Base-by-base conservation (phyloP, 1,140 invertebrate genomes). In the Camponotus vicinus region DNA sequence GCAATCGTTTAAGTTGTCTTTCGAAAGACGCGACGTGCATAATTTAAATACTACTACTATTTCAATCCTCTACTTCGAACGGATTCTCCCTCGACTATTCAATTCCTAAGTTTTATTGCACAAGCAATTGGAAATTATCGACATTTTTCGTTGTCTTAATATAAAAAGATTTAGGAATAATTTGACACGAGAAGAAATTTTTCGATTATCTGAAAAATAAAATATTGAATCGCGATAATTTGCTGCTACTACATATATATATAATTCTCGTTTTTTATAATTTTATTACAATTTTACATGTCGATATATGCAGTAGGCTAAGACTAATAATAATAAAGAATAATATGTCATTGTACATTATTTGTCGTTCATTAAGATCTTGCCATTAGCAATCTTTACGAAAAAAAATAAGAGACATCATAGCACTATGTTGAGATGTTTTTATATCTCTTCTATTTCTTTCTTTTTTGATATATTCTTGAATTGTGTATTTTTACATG, bases 1-100 rank as follows among this genome's bases (percentile, higher is more conserved):
- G 79, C 79, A 73, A 83, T 83, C 79, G 79, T 27, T 70, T 83
- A 70, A 82, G 71, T 52, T 82, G 79, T 73, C 73, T 83, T 73
- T 70, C 64, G 66, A 32, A 73, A 59, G 79, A 40, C 34, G 40
- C 27, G 34, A 7, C 27, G 55, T 45, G 55, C 69, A 73, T 83
- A 75, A 83, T 83, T 83, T 83, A 73, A 73, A 61, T 73, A 45
- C 69, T 55, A 11, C 27, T 61, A 27, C 27, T 27, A 27, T 27
- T 82, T 75, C 79, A 45, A 27, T 37, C 75, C 15, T 40, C 55
- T 34, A n/a, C 59, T 21, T 82, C 40, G 79, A 73, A 27, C 27
- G 21, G 11, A 45, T 27, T 45, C 40, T 15, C 45, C 2, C 27
- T 27, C 27, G 27, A 15, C 11, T 27, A 5, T 32, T 40, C 11